Base-by-base conservation (phyloP, 2,797 vertebrate genomes). In the Fundulus diaphanus region DNA sequence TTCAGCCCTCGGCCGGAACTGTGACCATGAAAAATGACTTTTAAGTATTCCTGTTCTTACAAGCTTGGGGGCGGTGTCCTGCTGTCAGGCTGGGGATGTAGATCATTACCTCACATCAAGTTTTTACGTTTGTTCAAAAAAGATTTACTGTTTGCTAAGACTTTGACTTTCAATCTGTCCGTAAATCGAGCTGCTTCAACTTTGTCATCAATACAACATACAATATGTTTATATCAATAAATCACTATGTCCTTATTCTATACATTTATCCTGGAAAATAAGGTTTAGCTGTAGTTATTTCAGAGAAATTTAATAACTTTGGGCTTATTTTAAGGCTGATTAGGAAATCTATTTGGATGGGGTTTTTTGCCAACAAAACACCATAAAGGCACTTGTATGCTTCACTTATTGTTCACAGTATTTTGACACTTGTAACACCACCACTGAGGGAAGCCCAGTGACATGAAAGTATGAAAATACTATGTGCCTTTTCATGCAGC, bases 401-500 rank as follows among this genome's bases (percentile, higher is more conserved):
- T 57, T 72, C 18, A 48, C 15, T 72, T 70, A 68, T 70, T 33
- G 33, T 27, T 80, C 61, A 71, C 49, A 85, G 46, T 74, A 46
- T 82, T 74, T 85, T 84, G 40, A 70, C 69, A 76, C 67, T 68
- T 67, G 56, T 74, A 72, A 83, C 66, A 37, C 33, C 27, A 49
- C 73, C 35, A 48, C 72, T 56, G 69, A 57, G 22, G 72, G 68
- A 67, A 78, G 5, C 51, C 63, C 72, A 75, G 73, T 76, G 85
- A 76, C 85, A 77, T 81, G 78, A 83, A 80, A 66, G 74, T 74
- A 70, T 72, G 46, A 87, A 78, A 75, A 59, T 76, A 77, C 74
- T 74, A 52, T 65, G 76, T 82, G 83, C 82, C 74, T 35, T 90
- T 89, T 92, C 85, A 89, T 12, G 76, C 85, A 31, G 49, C 83